Evolutionary conservation across 2,113 vertebrate species (phyloP), one percentile per base, ranked within the genome.

Genomic region (Ptilorrhoa leucosticta): DNA sequence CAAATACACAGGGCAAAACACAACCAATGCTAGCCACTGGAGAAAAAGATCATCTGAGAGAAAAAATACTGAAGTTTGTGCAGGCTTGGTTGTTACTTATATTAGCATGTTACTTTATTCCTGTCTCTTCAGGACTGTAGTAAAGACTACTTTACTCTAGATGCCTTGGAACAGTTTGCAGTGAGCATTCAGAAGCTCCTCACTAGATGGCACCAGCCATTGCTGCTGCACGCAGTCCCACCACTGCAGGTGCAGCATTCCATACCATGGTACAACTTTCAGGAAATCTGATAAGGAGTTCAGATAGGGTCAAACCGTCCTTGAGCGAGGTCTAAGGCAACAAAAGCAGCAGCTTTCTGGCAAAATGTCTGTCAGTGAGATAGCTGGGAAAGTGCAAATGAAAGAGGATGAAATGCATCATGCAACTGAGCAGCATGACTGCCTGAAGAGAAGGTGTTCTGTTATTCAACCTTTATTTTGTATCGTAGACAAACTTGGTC

Each of bases 141-240:
- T 17, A 71, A 35, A 13, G 24, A 50, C n/a, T 51, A 17, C 26
- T 63, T 89, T n/a, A n/a, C n/a, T 22, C 63, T 45, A 53, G 31
- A 58, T 47, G 20, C 51, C 70, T 66, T 50, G 51, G 31, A 76
- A 21, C 11, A 33, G 4, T 23, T 48, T 82, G 45, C 79, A 58
- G 72, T 2, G 56, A 95, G 76, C 45, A 70, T 88, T 91, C 92
- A 87, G 73, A 61, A 68, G 72, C 56, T 89, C 37, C 90, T 92
- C 96, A 86, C 87, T 96, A 97, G 96, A 81, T 96, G 96, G 95
- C 95, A 97, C 86, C 87, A 94, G 66, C 68, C 72, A 35, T 75
- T 90, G 69, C 80, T 30, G 64, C 78, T 35, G 35, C 20, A 31
- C 0, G 0, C 37, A 89, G 68, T 26, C 16, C 1, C 4, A 47